Evolutionary conservation across 2,797 vertebrate species (phyloP), one percentile per base, ranked within the genome.

Genomic region (Ptychadena robeensis): DNA sequence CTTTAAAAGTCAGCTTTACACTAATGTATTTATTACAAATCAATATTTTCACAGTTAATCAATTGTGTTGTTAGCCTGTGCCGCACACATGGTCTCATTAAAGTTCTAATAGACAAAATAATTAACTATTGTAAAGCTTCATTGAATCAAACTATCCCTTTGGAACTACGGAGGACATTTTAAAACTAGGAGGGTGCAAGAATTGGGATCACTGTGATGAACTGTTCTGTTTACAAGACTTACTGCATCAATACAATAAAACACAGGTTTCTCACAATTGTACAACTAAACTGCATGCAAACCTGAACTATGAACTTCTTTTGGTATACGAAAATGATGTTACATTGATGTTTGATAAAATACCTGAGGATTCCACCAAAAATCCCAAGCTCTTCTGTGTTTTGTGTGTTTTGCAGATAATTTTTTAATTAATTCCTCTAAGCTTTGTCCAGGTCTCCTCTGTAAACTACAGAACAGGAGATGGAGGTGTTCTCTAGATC

Each of bases 11-110:
- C 72, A 76, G 79, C 37, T 80, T 57, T 70, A 74, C 80, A 85
- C 83, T 71, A 85, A 85, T 85, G 83, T 81, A 85, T 85, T 85
- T 81, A 81, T 85, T 80, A 81, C 61, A 85, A 85, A 85, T 85
- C 83, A 65, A 85, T 85, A 65, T 81, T 85, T 85, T 76, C 72
- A 65, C 78, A 76, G 78, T 85, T 85, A 85, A 81, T 85, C 83
- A 81, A 85, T 85, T 72, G 35, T 70, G 83, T 71, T 85, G 78
- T 85, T 74, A 80, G 83, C 78, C 78, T 76, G 37, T 75, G 64
- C 53, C 53, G 71, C 61, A 34, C 78, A 71, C 35, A 63, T 63
- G 37, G 73, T 85, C 72, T 85, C 83, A 85, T 81, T 81, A 85
- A 70, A 35, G 57, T 85, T 70, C 83, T 85, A 85, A 85, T 85